Conservation (phyloP, 2,113 vertebrate genomes). For the Melanocharis versteri region DNA sequence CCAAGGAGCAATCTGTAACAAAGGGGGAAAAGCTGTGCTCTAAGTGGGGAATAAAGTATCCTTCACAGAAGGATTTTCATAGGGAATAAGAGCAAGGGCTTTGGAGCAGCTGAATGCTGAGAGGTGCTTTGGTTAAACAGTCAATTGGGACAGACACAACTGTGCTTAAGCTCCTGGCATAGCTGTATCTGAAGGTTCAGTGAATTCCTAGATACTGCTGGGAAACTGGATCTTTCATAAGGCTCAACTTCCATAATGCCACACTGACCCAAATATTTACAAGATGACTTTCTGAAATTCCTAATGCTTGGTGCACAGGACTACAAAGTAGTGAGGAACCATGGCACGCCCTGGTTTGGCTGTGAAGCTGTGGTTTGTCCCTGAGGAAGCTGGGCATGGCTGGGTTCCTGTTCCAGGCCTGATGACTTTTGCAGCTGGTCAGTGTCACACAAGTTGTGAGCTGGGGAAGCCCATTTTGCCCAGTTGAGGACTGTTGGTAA, state of each 20-base stretch:
- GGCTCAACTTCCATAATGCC: neutral
- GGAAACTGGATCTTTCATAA: neutral
- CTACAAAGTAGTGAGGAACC: neutral
- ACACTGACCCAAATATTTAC: neutral
- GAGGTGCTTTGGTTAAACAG: neutral
- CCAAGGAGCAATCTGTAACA: neutral
- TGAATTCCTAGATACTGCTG: neutral
- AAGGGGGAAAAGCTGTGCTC: neutral
- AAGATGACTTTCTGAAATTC: neutral
- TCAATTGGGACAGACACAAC: neutral
- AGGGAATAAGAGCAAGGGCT: neutral
- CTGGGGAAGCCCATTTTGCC: neutral
- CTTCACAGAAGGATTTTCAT: neutral
- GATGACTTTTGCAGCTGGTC: neutral
- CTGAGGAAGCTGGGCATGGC: neutral
- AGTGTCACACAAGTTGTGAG: neutral
- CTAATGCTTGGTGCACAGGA: neutral
- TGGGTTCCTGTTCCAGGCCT: neutral
- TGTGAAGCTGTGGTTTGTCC: neutral
- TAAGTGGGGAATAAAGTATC: neutral
- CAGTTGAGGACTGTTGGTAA: neutral
- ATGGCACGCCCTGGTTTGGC: neutral
- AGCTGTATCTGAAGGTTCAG: neutral
- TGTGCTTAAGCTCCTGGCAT: neutral
- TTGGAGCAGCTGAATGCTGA: neutral